Evolutionary conservation across 1,140 invertebrate genomes (phyloP).

Genomic region (Bicyclus anynana): DNA sequence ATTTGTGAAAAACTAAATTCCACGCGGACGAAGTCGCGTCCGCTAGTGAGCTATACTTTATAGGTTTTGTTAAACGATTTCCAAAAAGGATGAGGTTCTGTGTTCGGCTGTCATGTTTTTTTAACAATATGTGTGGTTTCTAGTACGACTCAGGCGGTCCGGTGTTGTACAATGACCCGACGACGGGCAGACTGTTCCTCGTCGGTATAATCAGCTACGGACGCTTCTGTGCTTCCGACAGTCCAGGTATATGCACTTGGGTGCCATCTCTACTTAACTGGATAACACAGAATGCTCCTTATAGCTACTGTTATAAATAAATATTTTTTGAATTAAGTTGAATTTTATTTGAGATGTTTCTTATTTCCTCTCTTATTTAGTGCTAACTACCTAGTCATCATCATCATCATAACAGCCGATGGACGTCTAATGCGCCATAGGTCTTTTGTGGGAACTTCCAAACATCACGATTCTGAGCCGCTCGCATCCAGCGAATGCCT

Average conservation of each 20-base stretch:
- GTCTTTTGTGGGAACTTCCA: too few species aligned
- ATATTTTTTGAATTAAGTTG: background rate
- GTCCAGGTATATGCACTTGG: conserved; percentile 75
- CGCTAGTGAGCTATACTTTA: too few species aligned
- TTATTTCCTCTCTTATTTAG: background rate
- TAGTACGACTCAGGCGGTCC: conserved; percentile 86
- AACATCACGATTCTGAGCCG: too few species aligned
- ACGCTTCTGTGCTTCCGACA: conserved; percentile 64
- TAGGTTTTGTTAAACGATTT: too few species aligned
- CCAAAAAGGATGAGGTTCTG: too few species aligned
- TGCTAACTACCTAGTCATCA: too few species aligned
- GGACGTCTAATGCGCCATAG: too few species aligned
- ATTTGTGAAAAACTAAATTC: too few species aligned
- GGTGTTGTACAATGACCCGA: conserved; percentile 77
- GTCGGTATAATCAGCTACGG: conserved; percentile 79
- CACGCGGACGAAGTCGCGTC: too few species aligned
- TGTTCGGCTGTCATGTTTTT: background rate
- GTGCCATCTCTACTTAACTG: conserved; percentile 75
- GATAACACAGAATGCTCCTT: conserved; percentile 68
- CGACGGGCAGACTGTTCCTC: conserved; percentile 58
- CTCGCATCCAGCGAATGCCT: too few species aligned
- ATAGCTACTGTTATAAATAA: conserved; percentile 42
- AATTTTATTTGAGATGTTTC: background rate
- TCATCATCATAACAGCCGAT: too few species aligned
- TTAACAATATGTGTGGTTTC: background rate